Evolutionary conservation across 2,888 invertebrate genomes (phyloP).

Genomic region (Pachycephus smyrnensis): DNA sequence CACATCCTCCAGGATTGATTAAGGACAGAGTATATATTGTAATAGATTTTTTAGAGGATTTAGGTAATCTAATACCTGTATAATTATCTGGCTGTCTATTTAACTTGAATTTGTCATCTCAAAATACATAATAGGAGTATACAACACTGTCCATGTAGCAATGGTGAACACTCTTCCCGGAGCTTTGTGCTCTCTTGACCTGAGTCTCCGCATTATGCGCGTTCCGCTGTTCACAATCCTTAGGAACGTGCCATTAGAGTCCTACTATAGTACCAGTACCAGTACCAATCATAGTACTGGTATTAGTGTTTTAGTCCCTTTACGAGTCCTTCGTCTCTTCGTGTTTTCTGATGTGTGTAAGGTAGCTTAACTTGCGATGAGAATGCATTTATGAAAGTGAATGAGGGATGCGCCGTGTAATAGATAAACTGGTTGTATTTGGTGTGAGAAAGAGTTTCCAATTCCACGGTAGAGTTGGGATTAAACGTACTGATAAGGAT

Average conservation of each 20-base stretch:
- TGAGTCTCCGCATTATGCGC: background rate
- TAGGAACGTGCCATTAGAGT: background rate
- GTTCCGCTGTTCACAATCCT: background rate
- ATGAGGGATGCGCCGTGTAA: background rate
- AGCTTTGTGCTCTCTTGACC: background rate
- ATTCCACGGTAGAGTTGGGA: background rate
- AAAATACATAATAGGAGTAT: background rate
- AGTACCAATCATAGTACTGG: background rate
- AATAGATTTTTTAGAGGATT: background rate
- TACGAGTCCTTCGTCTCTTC: background rate
- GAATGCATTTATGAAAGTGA: background rate
- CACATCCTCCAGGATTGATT: background rate
- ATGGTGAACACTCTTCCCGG: background rate
- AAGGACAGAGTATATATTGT: background rate
- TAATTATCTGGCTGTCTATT: background rate
- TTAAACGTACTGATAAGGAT: background rate
- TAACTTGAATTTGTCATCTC: background rate
- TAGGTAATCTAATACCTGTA: background rate
- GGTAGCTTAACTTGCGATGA: background rate
- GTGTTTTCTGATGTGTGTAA: background rate
- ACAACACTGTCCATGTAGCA: background rate
- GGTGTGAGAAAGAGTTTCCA: background rate
- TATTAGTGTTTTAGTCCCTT: background rate
- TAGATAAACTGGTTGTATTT: background rate
- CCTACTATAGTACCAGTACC: background rate